Conservation (phyloP, 2,888 invertebrate genomes). For the Oasisia sp. region DNA sequence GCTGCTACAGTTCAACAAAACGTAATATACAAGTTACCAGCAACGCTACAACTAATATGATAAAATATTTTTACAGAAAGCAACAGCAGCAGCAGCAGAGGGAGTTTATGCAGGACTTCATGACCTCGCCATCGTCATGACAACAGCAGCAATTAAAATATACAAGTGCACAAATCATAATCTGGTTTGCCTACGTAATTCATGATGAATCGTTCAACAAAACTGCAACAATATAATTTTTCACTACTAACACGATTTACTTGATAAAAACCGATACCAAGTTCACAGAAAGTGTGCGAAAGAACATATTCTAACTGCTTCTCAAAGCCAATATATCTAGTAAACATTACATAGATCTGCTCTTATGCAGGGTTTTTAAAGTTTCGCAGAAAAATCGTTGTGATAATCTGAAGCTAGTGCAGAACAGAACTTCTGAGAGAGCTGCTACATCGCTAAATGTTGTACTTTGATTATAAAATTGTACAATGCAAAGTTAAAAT, state of each 20-base stretch:
- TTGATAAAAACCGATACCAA: neutral
- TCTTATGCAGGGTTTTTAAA: neutral
- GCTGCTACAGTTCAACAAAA: neutral
- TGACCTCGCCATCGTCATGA: neutral
- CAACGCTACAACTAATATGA: neutral
- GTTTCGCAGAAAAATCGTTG: neutral
- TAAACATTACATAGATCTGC: neutral
- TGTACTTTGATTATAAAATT: neutral
- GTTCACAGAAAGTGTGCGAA: no score
- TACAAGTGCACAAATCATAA: conserved; percentile 4
- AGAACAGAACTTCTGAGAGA: neutral
- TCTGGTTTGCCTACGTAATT: neutral
- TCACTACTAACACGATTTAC: neutral
- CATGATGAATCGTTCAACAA: neutral
- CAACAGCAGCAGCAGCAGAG: neutral
- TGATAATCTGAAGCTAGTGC: neutral
- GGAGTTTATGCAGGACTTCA: neutral
- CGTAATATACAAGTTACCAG: neutral
- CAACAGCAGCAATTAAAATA: neutral
- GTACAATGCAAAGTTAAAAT: neutral
- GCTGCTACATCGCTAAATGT: neutral
- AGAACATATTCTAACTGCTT: neutral
- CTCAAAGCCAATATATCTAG: neutral
- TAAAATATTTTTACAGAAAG: conserved; percentile 2
- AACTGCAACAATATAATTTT: neutral